Evolutionary conservation across 2,113 vertebrate species (phyloP), one percentile per base, ranked within the genome.

Genomic region (Marmota monax): DNA sequence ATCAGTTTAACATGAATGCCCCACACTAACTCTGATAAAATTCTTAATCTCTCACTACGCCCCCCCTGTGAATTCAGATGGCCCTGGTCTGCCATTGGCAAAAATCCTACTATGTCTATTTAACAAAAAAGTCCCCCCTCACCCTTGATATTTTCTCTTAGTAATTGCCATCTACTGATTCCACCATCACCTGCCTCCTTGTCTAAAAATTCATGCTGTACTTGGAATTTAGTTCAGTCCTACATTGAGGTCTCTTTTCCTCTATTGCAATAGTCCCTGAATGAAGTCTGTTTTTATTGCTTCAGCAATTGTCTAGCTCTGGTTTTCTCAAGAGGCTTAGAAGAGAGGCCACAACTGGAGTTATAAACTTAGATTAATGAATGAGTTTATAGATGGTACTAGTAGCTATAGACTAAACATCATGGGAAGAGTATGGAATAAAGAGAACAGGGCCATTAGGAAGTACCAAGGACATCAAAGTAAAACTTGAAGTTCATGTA

Each of bases 401-500:
- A 42, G n/a, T 34, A 70, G 20, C 61, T 61, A 23, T 42, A 23
- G n/a, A 39, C 67, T 34, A 79, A 92, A 69, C 16, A 72, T 65
- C 51, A 58, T 65, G 69, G 34, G 34, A 56, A 80, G 7, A 73
- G 1, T 42, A 0, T 16, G 84, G 27, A 22, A 84, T 56, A 56
- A 77, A 42, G 79, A 76, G 45, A 92, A 39, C 7, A 29, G 25
- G 45, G 13, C 27, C 61, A 48, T 14, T 48, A 37, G 1, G 12
- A 92, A 67, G 34, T 9, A 58, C 27, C 37, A 84, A 76, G 32
- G 37, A 58, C 8, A 67, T 37, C 22, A 83, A 91, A 85, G 14
- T 72, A 48, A 96, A 92, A 86, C 22, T 56, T 58, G 56, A 96
- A 72, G 63, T 72, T 83, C 67, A 84, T 63, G 12, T 85, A 51